phyloP scores from a whole-genome alignment of 2,888 invertebrate species.

The Folsomia manolachei region DNA sequence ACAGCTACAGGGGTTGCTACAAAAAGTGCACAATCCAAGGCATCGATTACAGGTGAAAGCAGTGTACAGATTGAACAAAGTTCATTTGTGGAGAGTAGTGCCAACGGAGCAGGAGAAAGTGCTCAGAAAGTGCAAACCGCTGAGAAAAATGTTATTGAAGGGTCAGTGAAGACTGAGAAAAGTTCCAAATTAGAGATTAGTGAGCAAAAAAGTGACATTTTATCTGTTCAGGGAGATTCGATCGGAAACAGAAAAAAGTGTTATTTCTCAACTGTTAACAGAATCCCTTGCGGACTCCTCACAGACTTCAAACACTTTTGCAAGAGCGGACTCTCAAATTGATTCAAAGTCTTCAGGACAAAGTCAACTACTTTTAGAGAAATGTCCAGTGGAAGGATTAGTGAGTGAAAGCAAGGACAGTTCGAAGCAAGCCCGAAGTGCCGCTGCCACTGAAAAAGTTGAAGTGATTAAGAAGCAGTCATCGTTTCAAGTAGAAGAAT shows the following conservation, averaged over 20 bases:
- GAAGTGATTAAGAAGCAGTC: background rate
- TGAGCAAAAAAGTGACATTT: background rate
- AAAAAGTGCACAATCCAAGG: too few species aligned
- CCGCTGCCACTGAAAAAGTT: too few species aligned
- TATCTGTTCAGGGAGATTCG: conserved; percentile 3
- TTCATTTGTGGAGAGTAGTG: background rate
- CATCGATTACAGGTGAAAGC: too few species aligned
- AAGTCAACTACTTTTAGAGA: background rate
- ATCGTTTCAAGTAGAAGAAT: background rate
- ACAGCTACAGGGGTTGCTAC: too few species aligned
- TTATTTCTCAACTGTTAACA: too few species aligned
- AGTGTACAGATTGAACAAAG: background rate
- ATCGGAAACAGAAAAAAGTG: conserved; percentile 10
- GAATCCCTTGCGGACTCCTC: conserved; percentile 12
- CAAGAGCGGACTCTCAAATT: background rate
- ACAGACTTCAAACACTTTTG: background rate
- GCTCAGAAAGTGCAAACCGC: conserved; percentile 7
- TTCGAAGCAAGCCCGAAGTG: conserved; percentile 12
- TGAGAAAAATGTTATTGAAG: conserved; percentile 36
- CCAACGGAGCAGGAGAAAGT: too few species aligned
- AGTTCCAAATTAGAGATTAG: conserved; percentile 21
- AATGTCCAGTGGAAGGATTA: background rate
- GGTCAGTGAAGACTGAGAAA: conserved; percentile 21
- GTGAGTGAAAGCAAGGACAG: background rate
- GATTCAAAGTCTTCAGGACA: background rate